Evolutionary conservation across 2,113 vertebrate genomes (phyloP), one percentile per base, ranked within the genome.

Genomic region (Ardeotis arabs): DNA sequence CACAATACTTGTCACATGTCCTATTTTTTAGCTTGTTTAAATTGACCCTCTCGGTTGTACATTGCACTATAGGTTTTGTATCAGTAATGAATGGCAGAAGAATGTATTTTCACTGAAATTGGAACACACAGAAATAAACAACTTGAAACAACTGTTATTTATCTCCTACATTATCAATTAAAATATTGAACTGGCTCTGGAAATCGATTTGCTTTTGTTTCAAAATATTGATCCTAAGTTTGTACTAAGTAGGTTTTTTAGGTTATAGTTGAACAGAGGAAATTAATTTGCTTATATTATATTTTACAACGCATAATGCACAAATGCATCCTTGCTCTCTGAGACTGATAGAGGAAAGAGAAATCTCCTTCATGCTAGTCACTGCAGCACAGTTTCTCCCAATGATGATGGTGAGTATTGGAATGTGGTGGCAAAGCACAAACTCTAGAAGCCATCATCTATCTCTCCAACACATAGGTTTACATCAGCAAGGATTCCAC

Each of bases 141-240:
- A 95, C 56, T 60, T 39, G 37, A 95, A 97, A 95, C 49, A 94
- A 94, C 55, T 97, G 85, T 91, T 97, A 96, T 96, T 98, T 97
- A 88, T 96, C 85, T 96, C 76, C 95, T 96, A 87, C 58, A 89
- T 96, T 97, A 90, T 45, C 89, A 94, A 96, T 96, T 97, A 97
- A 93, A 97, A 97, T 96, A 97, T 90, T 90, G 93, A 96, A 95
- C 74, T 23, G 41, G 64, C 5, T 2, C 74, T 87, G 84, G 95
- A 89, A 97, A 96, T 97, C 94, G 96, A 97, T 97, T 96, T 95
- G 84, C 55, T 94, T 94, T 97, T 98, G 77, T 89, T 96, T 95
- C 94, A 79, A 95, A 97, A 94, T 97, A 98, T 98, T 50, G 95
- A 97, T 97, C 96, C 62, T 90, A 91, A 97, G 84, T 95, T 97